Evolutionary conservation across 92 coral and sea anemone genomes (phyloP), one percentile per base, ranked within the genome.

Genomic region (Actinostola sp.): DNA sequence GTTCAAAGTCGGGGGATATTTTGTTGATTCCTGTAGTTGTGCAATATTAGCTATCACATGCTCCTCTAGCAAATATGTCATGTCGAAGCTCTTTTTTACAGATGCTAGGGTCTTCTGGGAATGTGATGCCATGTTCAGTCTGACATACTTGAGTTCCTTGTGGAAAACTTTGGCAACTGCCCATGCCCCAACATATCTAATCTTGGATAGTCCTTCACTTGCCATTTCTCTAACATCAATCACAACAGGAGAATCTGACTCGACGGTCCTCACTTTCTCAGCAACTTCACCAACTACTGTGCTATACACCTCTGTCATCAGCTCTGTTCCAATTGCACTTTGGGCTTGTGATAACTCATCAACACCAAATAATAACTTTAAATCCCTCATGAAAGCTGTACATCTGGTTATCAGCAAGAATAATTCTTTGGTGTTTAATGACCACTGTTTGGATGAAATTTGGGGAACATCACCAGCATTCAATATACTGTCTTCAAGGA

Each of bases 131-230:
- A 66, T 66, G 34, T 17, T 41, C 21, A 41, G 17, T 13, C 30
- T 21, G 12, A 66, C 42, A 28, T 65, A 42, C 28, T 8, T 19
- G 15, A 65, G 8, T 41, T 36, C 2, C 17, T 65, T 21, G 55
- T 38, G 5, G 0, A 42, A 9, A 0, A 65, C 53, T 24, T 65
- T 68, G n/a, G 25, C 46, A 29, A 68, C 44, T 6, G 84, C 77
- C 84, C 68, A 78, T 19, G 77, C 75, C 3, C 70, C 70, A 26
- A 78, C 84, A 57, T 78, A 46, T 16, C 77, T 57, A 9, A 68
- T 26, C 35, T 78, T 78, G 19, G 84, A 39, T n/a, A 16, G 32
- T 20, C 38, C 77, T 23, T 69, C 70, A 25, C 14, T 33, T 0
- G 70, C 34, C 84, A 78, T 78, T 14, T 48, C 59, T 29, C 27